Evolutionary conservation across 30 jellyfish, hydroid and myxozoan genomes (phyloP), one percentile per base, ranked within the genome.

Genomic region (Haliclystus octoradiatus): DNA sequence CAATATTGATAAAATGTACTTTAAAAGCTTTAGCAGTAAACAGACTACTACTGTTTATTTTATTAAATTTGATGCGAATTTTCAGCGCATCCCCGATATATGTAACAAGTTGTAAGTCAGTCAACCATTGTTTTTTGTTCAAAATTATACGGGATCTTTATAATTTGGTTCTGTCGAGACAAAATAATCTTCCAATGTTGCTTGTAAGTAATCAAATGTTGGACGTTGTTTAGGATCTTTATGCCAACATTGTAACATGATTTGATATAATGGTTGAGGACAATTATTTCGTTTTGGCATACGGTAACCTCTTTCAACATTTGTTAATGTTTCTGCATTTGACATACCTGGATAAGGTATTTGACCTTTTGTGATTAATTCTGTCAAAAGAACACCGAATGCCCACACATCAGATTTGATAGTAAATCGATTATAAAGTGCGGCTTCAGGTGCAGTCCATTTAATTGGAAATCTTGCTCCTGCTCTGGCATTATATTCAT

Each of bases 371-470:
- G 97, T 88, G 26, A 88, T 80, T 77, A 88, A 73, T 72, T 88
- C 97, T 23, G 89, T 53, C 49, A 88, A 81, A 26, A 88, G 89
- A 31, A 88, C 66, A 40, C 97, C 97, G 67, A 80, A 88, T 23
- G 97, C 80, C 97, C 97, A 88, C 3, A 88, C 93, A 68, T 88
- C 97, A 9, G 97, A 88, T 71, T 88, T 88, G 33, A 88, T 88
- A 33, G 97, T 88, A 65, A 88, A 88, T 33, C 72, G 70, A 62
- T 88, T 88, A 75, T 68, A 80, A 27, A 88, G 69, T 14, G 97
- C 97, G 22, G 97, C 97, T 61, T 88, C 97, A 0, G 97, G 97
- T 3, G 97, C 95, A 30, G 97, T 88, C 97, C 97, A 88, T 61
- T 88, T 88, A 62, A 88, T 88, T 2, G 97, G 97, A 68, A 88